Percentiles rank a stretch among this genome's conserved stretches.
These are phyloP conservation scores for Micropoecilia bifurca DNA, from an alignment of 2,797 vertebrate species.

Conservation along the genomic window DNA sequence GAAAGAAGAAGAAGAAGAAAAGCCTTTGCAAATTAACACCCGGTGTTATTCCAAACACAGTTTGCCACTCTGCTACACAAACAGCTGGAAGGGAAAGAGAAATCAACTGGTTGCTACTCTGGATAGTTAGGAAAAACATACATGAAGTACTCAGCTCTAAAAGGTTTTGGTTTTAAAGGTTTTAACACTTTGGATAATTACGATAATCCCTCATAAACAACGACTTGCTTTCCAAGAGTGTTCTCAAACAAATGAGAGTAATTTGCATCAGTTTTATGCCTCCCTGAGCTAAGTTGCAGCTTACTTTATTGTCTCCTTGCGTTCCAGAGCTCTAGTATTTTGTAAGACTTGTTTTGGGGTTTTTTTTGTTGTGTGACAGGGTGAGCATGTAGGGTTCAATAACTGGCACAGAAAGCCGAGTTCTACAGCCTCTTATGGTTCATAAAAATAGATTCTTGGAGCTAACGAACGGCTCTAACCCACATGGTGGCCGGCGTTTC, in stretches of 20 bases:
- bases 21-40: conserved; percentile 80
- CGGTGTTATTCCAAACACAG: conserved; percentile 78
- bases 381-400: not conserved
- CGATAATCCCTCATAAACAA: conserved; percentile 76
- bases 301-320: conserved; percentile 6
- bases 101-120: conserved; percentile 72
- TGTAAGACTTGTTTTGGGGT: not conserved
- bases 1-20: conserved; percentile 37
- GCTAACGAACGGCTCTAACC: conserved; percentile 52
- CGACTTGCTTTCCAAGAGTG: conserved; percentile 56
- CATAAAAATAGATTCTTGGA: conserved; percentile 76
- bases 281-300: not conserved
- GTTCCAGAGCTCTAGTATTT: not conserved
- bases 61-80: conserved; percentile 71
- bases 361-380: not conserved
- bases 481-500: conserved; percentile 77
- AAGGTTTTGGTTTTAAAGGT: conserved; percentile 68
- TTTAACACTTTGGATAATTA: conserved; percentile 56
- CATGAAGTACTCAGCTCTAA: conserved; percentile 71
- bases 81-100: conserved; percentile 71
- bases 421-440: conserved; percentile 78
- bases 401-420: conserved; percentile 16
- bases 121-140: conserved; percentile 66
- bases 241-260: conserved; percentile 58
- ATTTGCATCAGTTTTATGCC: not conserved